Evolutionary conservation across 2,113 vertebrate genomes (phyloP).

Genomic region (Pygoscelis adeliae): DNA sequence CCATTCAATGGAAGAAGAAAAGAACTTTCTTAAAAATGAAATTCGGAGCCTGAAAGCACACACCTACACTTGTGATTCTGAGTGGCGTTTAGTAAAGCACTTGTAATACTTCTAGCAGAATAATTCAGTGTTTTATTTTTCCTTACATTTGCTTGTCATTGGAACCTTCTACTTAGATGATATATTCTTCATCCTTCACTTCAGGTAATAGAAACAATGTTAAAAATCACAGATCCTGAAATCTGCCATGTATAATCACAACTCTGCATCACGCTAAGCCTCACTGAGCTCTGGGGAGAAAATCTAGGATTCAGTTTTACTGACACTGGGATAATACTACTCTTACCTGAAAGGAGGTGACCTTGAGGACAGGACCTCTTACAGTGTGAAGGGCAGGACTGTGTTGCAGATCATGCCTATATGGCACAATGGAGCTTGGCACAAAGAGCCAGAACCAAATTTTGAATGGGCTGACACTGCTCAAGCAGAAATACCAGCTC

Average conservation of each 20-base stretch:
- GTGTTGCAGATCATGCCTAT: not conserved
- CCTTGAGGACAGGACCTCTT: not conserved
- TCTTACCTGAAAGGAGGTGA: not conserved
- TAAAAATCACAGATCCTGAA: not conserved
- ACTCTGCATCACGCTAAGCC: not conserved
- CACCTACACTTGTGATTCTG: not conserved
- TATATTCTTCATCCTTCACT: not conserved
- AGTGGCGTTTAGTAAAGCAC: not conserved
- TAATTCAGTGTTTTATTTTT: not conserved
- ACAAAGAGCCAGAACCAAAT: not conserved
- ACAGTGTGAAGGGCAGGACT: not conserved
- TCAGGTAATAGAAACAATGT: not conserved
- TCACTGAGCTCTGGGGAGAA: not conserved
- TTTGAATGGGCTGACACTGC: not conserved
- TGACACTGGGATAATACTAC: not conserved
- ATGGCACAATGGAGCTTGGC: rapidly evolving
- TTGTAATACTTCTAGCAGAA: not conserved
- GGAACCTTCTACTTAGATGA: not conserved
- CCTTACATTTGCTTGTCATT: not conserved
- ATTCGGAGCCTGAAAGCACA: not conserved
- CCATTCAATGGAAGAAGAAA: not conserved
- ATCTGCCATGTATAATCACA: rapidly evolving
- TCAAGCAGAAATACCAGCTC: not conserved
- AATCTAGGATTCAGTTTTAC: not conserved
- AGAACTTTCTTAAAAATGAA: not conserved